These are phyloP conservation scores for Eupeodes luniger DNA, from an alignment of 2,888 invertebrate genomes.

Conservation along the genomic window DNA sequence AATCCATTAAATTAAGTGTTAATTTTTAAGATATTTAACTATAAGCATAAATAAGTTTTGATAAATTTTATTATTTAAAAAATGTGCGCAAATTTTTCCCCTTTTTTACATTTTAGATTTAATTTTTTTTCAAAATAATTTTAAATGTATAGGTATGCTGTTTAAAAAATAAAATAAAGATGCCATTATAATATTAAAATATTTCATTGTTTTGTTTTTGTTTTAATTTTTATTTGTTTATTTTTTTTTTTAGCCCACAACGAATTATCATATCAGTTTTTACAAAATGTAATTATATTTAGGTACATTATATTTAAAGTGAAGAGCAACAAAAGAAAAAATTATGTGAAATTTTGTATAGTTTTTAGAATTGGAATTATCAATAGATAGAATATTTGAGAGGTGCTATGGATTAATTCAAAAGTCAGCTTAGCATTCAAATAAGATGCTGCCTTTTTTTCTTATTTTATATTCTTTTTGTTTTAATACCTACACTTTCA, in stretches of 20 bases:
- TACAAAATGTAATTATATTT: constrained; percentile 17
- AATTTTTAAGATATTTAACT: constrained; percentile 50
- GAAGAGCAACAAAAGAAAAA: not conserved
- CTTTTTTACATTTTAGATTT: constrained; percentile 16
- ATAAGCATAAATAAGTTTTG: constrained; percentile 10
- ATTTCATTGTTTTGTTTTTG: not conserved
- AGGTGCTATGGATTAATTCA: not conserved
- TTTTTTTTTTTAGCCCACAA: constrained; percentile 59
- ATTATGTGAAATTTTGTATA: constrained; percentile 2
- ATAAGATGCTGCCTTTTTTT: not conserved
- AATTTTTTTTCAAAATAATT: not conserved
- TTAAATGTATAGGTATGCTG: not conserved
- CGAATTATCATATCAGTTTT: constrained; percentile 72
- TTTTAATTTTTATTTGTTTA: constrained; percentile 6
- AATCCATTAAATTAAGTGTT: constrained; percentile 53
- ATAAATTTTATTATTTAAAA: not conserved
- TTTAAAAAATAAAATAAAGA: constrained; percentile 46
- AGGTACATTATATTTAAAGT: not conserved
- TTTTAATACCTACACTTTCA: too few relatives aligned
- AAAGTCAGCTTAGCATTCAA: not conserved
- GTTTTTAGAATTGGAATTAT: constrained; percentile 17
- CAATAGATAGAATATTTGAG: not conserved
- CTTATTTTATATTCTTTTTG: too few relatives aligned
- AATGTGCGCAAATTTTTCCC: constrained; percentile 63
- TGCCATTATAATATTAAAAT: constrained; percentile 32